These are phyloP conservation scores for Amazona guildingii DNA, from an alignment of 2,113 vertebrate species.

Conservation along the genomic window DNA sequence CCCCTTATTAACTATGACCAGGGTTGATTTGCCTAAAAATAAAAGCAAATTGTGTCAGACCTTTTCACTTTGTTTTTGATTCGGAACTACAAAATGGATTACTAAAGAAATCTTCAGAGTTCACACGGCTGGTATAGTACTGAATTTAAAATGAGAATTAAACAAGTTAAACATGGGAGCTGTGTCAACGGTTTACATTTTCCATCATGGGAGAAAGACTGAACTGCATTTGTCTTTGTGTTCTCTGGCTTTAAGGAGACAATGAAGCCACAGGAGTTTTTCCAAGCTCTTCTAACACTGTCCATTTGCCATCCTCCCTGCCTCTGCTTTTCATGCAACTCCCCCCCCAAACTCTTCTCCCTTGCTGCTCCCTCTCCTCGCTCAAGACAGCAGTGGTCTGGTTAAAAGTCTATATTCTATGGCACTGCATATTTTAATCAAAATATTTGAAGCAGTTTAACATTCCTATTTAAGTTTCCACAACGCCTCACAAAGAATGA, in stretches of 20 bases:
- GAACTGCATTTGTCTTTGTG: constrained; percentile 78
- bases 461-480: constrained; percentile 73
- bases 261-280: constrained; percentile 81
- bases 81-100: constrained; percentile 97
- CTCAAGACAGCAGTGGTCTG: constrained; percentile 30
- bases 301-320: constrained; percentile 67
- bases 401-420: constrained; percentile 31
- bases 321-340: constrained; percentile 60
- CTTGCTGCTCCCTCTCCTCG: neutral
- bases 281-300: constrained; percentile 75
- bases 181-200: constrained; percentile 78
- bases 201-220: constrained; percentile 78
- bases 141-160: constrained; percentile 90
- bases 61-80: constrained; percentile 94
- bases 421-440: constrained; percentile 63
- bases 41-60: constrained; percentile 92
- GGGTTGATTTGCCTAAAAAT: constrained; percentile 91
- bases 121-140: constrained; percentile 82
- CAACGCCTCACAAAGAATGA: constrained; percentile 62
- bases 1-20: constrained; percentile 96
- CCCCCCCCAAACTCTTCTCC: neutral
- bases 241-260: constrained; percentile 73
- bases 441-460: constrained; percentile 77
- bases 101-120: constrained; percentile 85
- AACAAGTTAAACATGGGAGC: constrained; percentile 84